Evolutionary conservation across 2,888 invertebrate genomes (phyloP).

Genomic region (Heliconius sara): DNA sequence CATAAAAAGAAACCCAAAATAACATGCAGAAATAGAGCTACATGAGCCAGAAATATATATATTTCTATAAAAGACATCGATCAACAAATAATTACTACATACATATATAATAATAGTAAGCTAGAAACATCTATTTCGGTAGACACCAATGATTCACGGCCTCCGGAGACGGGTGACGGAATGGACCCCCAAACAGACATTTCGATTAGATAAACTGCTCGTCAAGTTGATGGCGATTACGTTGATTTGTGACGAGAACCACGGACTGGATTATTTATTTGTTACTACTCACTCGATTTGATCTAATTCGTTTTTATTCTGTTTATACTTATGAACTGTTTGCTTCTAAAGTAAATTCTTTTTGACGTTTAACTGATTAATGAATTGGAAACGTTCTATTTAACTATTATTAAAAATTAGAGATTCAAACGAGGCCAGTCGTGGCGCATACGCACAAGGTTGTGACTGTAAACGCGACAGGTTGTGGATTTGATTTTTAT

Average conservation of each 20-base stretch:
- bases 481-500: too few relatives aligned
- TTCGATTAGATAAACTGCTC: conserved; percentile 40
- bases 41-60: neutral
- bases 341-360: neutral
- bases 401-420: neutral
- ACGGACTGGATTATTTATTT: conserved; percentile 30
- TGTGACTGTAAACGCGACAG: too few relatives aligned
- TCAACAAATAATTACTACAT: neutral
- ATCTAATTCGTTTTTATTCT: conserved; percentile 25
- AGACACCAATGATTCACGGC: conserved; percentile 29
- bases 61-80: too few relatives aligned
- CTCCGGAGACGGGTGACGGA: conserved; percentile 42
- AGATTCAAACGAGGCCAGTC: too few relatives aligned
- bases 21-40: too few relatives aligned
- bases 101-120: conserved; percentile 3
- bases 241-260: conserved; percentile 22
- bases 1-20: too few relatives aligned
- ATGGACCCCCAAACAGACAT: conserved; percentile 42
- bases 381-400: neutral
- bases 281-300: conserved; percentile 5
- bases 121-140: conserved; percentile 27
- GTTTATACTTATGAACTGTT: neutral
- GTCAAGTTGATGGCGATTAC: conserved; percentile 35
- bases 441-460: too few relatives aligned
- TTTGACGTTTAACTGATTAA: neutral